These are phyloP conservation scores for Phasia obesa DNA, from an alignment of 2,888 invertebrate species.

Conservation along the genomic window DNA sequence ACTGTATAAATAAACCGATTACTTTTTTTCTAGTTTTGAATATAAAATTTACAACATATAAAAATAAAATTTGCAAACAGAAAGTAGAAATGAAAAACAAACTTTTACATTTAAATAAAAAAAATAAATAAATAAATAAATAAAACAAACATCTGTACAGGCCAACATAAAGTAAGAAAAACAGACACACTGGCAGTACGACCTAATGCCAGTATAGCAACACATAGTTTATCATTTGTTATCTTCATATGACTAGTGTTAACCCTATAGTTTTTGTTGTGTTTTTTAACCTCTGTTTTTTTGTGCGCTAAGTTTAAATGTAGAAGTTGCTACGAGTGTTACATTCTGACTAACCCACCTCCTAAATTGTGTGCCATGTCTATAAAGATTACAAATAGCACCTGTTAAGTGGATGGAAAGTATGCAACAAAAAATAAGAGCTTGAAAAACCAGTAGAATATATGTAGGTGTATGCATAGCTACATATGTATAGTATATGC, in stretches of 20 bases:
- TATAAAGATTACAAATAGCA: conserved; percentile 57
- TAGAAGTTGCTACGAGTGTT: conserved; percentile 10
- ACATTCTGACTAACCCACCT: neutral
- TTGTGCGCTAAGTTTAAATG: neutral
- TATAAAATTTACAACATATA: neutral
- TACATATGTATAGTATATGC: neutral
- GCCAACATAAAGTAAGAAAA: neutral
- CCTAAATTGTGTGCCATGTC: conserved; percentile 4
- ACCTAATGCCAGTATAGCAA: conserved; percentile 31
- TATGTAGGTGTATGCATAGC: too few species aligned
- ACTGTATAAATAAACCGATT: neutral
- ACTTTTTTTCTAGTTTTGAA: too few species aligned
- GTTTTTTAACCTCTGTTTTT: conserved; percentile 32
- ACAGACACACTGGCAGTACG: neutral
- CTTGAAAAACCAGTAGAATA: conserved; percentile 1
- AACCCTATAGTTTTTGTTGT: conserved; percentile 26
- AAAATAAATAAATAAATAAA: conserved; percentile 39
- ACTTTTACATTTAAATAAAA: conserved; percentile 32
- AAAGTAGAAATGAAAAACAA: conserved; percentile 1
- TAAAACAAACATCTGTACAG: conserved; percentile 29
- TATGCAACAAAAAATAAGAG: conserved; percentile 32
- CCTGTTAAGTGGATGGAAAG: conserved; percentile 60
- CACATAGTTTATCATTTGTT: conserved; percentile 63
- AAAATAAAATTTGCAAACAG: neutral
- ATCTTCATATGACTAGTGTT: conserved; percentile 55